Evolutionary conservation across 1,140 invertebrate species (phyloP), one percentile per base, ranked within the genome.

Genomic region (Diorhabda elongata): DNA sequence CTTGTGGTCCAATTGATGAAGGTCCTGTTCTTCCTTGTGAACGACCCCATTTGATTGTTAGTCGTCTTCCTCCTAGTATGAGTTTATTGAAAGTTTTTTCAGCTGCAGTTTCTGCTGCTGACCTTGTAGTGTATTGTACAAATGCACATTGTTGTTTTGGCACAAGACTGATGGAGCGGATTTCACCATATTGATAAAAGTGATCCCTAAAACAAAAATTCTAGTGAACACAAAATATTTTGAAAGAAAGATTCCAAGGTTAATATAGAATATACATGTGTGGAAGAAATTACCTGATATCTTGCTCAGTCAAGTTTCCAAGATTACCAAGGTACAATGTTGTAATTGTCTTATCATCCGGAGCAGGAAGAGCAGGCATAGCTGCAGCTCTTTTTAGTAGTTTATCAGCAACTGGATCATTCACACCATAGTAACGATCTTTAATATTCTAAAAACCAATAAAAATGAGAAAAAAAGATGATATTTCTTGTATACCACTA

Each of bases 151-250:
- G 96, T 75, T 98, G 96, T 73, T 95, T 90, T 0, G 89, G 88
- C 2, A 98, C 93, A 73, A 99, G 85, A 58, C 95, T 97, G 2
- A 99, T 87, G 2, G 91, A 92, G 42, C 98, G 87, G 65, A 99
- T 98, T 83, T 99, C 98, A n/a, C 98, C 98, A 84, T 94, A 99
- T 81, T 99, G 97, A 84, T 99, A 99, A 80, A 99, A 99, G 79
- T 95, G 89, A 82, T 95, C 92, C 68, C 90, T 89, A 75, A 80
- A 80, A 73, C 7, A 52, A 52, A 52, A 52, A 52, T 52, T 52
- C 47, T 8, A 3, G n/a, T 2, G 6, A n/a, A 52, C n/a, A 52
- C 8, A 52, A 52, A n/a, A 52, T 52, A 52, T 52, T 52, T 52
- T 52, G 26, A 26, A 26, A 26, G 26, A 26, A 26, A 26, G 26